Evolutionary conservation across 2,113 vertebrate genomes (phyloP).

Genomic region (Bagarius yarrelli): DNA sequence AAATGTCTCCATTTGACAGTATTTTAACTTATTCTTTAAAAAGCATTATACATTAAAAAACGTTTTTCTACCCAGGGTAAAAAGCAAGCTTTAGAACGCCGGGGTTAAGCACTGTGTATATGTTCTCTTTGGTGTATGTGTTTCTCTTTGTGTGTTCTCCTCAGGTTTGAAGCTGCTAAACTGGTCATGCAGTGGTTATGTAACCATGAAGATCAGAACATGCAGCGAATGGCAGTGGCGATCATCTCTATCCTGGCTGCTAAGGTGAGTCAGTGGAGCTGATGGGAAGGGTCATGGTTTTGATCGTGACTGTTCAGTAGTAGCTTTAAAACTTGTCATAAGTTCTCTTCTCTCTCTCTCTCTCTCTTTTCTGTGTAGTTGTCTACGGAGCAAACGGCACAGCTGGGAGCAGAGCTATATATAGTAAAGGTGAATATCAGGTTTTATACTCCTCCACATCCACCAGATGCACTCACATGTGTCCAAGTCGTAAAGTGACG

Average conservation of each 20-base stretch:
- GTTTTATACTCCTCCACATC: background rate
- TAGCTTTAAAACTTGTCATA: background rate
- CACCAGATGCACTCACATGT: background rate
- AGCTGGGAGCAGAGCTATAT: constrained; percentile 93
- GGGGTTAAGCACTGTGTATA: too few species aligned
- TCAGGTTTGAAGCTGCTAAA: constrained; percentile 96
- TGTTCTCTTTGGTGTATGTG: too few species aligned
- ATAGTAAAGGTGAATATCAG: constrained; percentile 85
- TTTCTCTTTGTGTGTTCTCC: constrained; percentile 35
- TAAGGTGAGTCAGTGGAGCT: constrained; percentile 76
- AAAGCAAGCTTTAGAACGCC: too few species aligned
- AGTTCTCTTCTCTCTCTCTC: background rate
- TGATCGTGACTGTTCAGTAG: background rate
- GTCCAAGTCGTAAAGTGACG: background rate
- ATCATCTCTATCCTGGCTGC: constrained; percentile 98
- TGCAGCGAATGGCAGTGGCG: constrained; percentile 99
- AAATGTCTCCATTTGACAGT: too few species aligned
- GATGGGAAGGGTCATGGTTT: background rate
- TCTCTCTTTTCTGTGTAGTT: constrained; percentile 68
- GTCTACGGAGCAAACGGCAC: constrained; percentile 96
- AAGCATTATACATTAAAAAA: too few species aligned
- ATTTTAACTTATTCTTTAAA: too few species aligned
- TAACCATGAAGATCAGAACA: constrained; percentile 98
- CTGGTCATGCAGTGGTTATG: constrained; percentile 99
- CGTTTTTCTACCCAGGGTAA: too few species aligned